phyloP scores from a whole-genome alignment of 2,113 vertebrate genomes.

The Pimephales promelas region DNA sequence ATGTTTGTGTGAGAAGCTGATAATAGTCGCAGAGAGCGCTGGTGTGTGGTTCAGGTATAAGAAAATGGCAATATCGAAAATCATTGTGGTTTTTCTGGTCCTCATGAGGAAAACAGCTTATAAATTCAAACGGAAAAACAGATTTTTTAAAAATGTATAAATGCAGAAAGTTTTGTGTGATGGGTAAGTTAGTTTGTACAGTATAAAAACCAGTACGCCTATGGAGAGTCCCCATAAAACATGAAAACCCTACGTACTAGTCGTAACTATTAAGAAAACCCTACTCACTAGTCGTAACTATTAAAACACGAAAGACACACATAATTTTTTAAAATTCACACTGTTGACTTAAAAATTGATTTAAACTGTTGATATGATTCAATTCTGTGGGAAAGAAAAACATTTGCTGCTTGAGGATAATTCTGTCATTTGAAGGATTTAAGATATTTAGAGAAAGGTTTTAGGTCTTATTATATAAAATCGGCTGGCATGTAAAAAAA shows the following conservation, averaged over 20 bases:
- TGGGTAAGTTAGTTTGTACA: too few relatives aligned
- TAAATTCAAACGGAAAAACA: too few relatives aligned
- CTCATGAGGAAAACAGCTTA: too few relatives aligned
- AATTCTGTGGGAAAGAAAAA: not conserved
- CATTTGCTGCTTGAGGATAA: not conserved
- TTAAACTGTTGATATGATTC: not conserved
- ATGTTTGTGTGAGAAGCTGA: conserved; percentile 84
- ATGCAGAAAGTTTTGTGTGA: too few relatives aligned
- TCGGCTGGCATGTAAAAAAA: not conserved
- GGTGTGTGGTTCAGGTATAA: not conserved
- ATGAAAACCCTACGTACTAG: too few relatives aligned
- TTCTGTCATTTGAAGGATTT: not conserved
- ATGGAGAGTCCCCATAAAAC: too few relatives aligned
- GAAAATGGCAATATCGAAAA: too few relatives aligned
- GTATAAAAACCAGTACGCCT: too few relatives aligned
- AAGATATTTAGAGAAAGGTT: not conserved
- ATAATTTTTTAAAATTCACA: not conserved
- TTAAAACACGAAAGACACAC: conserved; percentile 3
- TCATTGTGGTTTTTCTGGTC: too few relatives aligned
- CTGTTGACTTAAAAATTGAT: not conserved
- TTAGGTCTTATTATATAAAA: not conserved
- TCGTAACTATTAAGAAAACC: not conserved
- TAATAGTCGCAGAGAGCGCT: conserved; percentile 41
- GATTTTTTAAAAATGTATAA: too few relatives aligned
- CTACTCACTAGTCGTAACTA: too few relatives aligned